Evolutionary conservation across 2,888 invertebrate species (phyloP).

Genomic region (Oasisia sp.): DNA sequence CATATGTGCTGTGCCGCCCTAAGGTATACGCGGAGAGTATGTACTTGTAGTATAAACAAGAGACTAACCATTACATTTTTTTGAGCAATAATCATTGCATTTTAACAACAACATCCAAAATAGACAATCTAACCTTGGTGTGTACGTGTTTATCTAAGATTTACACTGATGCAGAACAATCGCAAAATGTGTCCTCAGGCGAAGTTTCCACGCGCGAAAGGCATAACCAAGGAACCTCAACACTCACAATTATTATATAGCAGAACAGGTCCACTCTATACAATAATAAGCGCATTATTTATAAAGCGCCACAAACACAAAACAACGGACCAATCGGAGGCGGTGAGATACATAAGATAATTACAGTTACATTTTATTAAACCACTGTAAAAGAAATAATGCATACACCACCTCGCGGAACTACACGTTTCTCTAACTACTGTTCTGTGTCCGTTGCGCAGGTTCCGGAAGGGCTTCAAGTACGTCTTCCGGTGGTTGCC

Average conservation of each 20-base stretch:
- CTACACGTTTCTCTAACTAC: neutral
- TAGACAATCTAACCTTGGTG: no score
- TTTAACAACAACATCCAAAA: neutral
- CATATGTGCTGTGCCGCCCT: neutral
- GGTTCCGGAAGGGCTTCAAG: constrained; percentile 92
- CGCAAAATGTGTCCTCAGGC: no score
- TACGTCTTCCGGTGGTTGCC: constrained; percentile 91
- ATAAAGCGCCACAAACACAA: no score
- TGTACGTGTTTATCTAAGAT: neutral
- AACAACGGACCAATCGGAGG: no score
- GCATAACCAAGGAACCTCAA: neutral
- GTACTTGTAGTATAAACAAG: no score
- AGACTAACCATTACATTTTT: no score
- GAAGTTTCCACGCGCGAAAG: neutral
- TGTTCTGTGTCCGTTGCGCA: constrained; percentile 61
- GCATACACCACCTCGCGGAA: neutral
- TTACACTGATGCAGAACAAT: neutral
- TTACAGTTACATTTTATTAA: no score
- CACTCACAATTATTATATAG: neutral
- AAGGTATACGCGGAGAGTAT: neutral
- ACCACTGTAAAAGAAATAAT: neutral
- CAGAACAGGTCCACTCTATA: neutral
- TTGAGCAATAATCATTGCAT: no score
- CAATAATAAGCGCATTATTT: neutral
- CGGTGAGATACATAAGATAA: no score